Evolutionary conservation across 2,113 vertebrate genomes (phyloP).

Genomic region (Dryoscopus gambensis): DNA sequence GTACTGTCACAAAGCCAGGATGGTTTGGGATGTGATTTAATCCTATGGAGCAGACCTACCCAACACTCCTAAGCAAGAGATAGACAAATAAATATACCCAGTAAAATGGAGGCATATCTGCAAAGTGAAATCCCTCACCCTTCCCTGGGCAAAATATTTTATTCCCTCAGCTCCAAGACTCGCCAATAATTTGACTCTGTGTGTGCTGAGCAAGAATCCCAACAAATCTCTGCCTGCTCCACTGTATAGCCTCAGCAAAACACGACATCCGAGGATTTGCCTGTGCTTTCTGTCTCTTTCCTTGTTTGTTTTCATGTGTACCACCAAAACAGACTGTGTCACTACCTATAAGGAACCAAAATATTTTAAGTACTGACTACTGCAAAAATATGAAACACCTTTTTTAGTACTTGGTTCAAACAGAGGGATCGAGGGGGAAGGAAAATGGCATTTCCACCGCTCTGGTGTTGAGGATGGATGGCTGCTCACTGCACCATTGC

Average conservation of each 20-base stretch:
- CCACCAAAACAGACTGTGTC: neutral
- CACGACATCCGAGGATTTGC: rapidly evolving
- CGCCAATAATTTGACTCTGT: neutral
- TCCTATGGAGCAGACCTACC: constrained; percentile 12
- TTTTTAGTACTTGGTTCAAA: constrained; percentile 34
- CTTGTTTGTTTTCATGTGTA: neutral
- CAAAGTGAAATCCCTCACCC: neutral
- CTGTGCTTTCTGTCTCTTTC: neutral
- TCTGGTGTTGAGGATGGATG: neutral
- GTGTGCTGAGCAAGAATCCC: neutral
- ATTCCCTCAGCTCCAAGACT: neutral
- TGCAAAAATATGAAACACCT: constrained; percentile 43
- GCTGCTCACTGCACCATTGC: neutral
- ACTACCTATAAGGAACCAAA: neutral
- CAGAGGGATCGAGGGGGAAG: neutral
- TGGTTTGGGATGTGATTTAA: constrained; percentile 40
- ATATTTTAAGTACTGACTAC: neutral
- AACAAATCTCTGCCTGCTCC: neutral
- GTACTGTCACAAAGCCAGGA: constrained; percentile 50
- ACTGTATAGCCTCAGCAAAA: neutral
- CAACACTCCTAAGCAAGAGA: constrained; percentile 12
- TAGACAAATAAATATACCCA: neutral
- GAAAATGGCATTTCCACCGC: neutral
- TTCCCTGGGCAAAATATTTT: neutral
- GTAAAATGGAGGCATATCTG: neutral